Conservation (phyloP, 2,888 invertebrate genomes). For the Trachelus troglodyta region DNA sequence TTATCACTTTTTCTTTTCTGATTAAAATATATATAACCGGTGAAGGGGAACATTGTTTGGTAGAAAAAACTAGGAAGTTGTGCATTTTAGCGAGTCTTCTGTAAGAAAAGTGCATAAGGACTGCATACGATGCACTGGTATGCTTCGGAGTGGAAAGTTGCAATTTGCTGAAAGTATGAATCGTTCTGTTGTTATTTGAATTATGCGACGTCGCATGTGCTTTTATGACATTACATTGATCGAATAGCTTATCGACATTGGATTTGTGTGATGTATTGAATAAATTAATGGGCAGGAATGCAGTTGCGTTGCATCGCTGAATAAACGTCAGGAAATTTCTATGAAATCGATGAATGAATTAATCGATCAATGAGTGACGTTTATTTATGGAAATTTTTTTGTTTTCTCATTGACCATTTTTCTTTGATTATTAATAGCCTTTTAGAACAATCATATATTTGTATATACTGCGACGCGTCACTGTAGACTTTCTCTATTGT, state of each 20-base stretch:
- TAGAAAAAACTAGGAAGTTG: not conserved
- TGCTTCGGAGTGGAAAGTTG: not conserved
- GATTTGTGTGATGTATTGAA: not conserved
- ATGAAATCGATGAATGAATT: not conserved
- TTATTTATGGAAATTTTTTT: no score
- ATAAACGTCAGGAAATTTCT: not conserved
- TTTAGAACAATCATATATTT: no score
- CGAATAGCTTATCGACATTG: not conserved
- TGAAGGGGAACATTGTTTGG: not conserved
- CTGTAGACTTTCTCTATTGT: no score
- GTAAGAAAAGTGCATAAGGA: not conserved
- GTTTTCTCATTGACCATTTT: no score
- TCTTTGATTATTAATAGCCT: no score
- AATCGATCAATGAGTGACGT: no score
- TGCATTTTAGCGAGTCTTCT: not conserved
- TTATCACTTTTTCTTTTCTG: not conserved
- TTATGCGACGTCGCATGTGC: not conserved
- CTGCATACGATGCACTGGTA: not conserved
- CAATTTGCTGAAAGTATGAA: not conserved
- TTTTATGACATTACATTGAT: not conserved
- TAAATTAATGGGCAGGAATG: not conserved
- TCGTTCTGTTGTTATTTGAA: not conserved
- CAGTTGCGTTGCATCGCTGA: not conserved
- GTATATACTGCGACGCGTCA: no score
- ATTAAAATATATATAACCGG: not conserved